Evolutionary conservation across 2,113 vertebrate species (phyloP).

Genomic region (Tonatia bakeri): DNA sequence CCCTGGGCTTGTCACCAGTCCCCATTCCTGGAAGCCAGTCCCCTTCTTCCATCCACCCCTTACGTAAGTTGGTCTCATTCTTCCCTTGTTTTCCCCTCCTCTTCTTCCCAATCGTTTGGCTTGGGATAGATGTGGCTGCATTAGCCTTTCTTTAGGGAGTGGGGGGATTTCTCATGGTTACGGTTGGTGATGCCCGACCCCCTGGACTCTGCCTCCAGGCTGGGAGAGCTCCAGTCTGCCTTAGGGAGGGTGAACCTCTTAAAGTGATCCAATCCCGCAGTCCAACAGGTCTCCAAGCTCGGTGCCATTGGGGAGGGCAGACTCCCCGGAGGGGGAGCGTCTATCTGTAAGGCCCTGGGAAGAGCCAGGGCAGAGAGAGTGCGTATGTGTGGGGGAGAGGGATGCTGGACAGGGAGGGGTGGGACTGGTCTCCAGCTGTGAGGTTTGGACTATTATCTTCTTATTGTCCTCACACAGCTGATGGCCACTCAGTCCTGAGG

Average conservation of each 20-base stretch:
- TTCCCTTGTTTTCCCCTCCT: background rate
- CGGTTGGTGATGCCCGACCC: background rate
- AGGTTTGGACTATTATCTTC: background rate
- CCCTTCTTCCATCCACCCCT: background rate
- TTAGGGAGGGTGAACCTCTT: background rate
- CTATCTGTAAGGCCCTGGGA: background rate
- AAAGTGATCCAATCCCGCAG: background rate
- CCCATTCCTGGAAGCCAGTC: conserved; percentile 11
- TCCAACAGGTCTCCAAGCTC: background rate
- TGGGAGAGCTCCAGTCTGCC: background rate
- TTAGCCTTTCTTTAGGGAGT: background rate
- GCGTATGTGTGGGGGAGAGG: rapidly evolving
- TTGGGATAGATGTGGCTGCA: background rate
- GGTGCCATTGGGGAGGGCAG: background rate
- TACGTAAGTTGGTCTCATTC: conserved; percentile 37
- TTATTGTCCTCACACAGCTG: background rate
- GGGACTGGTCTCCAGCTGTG: background rate
- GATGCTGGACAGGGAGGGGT: background rate
- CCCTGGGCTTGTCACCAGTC: background rate
- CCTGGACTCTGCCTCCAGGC: background rate
- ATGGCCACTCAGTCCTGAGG: background rate
- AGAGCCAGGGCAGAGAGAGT: background rate
- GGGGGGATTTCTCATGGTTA: background rate
- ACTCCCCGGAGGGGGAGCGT: no score
- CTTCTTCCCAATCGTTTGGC: background rate